Percentiles rank a stretch among this genome's conserved stretches.
These are phyloP conservation scores for Tauraco hartlaubi DNA, from an alignment of 2,797 vertebrate genomes.

Conservation along the genomic window DNA sequence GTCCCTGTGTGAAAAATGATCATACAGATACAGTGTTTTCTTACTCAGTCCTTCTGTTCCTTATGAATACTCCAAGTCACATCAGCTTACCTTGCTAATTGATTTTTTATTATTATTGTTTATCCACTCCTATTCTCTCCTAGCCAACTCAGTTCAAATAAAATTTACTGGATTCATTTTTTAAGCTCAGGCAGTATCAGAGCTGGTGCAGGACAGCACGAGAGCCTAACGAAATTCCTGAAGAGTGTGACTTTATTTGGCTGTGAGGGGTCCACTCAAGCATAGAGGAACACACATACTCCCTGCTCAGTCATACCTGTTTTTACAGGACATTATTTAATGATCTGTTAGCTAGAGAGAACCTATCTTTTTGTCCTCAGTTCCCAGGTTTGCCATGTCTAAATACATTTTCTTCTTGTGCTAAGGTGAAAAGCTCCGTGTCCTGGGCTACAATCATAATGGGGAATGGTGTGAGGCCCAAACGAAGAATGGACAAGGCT, in stretches of 20 bases:
- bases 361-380: neutral
- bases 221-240: neutral
- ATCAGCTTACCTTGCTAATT: neutral
- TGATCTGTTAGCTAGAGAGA: neutral
- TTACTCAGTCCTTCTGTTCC: neutral
- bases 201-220: neutral
- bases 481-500: conserved; percentile 98
- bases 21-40: neutral
- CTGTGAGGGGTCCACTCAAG: neutral
- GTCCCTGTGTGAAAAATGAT: neutral
- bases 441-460: conserved; percentile 97
- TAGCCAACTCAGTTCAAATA: neutral
- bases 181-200: neutral
- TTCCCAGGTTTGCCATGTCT: neutral
- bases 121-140: neutral
- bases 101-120: neutral
- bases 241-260: neutral
- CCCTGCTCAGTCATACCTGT: neutral
- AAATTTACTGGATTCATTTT: neutral
- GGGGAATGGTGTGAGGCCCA: conserved; percentile 99
- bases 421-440: conserved; percentile 95
- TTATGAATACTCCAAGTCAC: neutral
- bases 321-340: neutral
- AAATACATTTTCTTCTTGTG: neutral
- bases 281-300: neutral